A percentile compares a stretch with the other conserved stretches of the same genome.
These are phyloP conservation scores for Spinibarbus caldwelli DNA, from an alignment of 2,797 vertebrate species.

Conservation along the genomic window DNA sequence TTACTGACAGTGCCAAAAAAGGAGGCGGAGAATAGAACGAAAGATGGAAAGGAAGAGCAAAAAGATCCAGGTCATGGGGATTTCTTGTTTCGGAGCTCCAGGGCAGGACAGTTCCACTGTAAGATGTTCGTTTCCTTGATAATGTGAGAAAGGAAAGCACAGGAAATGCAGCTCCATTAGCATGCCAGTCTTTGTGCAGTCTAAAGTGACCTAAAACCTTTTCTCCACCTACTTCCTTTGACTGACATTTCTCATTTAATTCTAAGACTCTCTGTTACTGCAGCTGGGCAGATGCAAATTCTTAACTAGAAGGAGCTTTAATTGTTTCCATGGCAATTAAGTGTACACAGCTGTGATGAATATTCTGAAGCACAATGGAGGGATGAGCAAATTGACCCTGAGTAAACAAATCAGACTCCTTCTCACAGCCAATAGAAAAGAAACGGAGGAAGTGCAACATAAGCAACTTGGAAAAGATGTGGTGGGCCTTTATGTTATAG, in stretches of 20 bases:
- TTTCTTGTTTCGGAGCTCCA: neutral
- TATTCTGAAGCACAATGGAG: conserved; percentile 56
- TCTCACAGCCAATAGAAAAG: conserved; percentile 42
- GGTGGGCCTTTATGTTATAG: neutral
- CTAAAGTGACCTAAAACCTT: conserved; percentile 36
- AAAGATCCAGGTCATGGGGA: neutral
- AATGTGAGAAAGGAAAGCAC: conserved; percentile 1
- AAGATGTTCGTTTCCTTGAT: conserved; percentile 33
- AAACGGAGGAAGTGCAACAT: conserved; percentile 27
- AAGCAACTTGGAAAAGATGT: conserved; percentile 15
- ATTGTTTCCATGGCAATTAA: conserved; percentile 69
- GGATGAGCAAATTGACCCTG: conserved; percentile 56
- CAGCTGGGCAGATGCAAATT: conserved; percentile 59
- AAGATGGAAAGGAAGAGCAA: neutral
- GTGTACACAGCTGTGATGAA: conserved; percentile 70
- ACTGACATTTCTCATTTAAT: conserved; percentile 58
- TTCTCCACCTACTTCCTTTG: conserved; percentile 38
- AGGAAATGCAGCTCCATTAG: conserved; percentile 38
- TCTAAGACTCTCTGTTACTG: conserved; percentile 54
- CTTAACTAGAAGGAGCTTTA: conserved; percentile 61
- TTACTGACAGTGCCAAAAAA: conserved; percentile 31
- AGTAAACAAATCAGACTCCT: conserved; percentile 54
- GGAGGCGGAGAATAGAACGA: neutral
- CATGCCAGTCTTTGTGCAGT: conserved; percentile 16
- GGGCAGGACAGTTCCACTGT: neutral